These are phyloP conservation scores for Listrodromus nycthemerus DNA, from an alignment of 2,888 invertebrate genomes.

Conservation along the genomic window DNA sequence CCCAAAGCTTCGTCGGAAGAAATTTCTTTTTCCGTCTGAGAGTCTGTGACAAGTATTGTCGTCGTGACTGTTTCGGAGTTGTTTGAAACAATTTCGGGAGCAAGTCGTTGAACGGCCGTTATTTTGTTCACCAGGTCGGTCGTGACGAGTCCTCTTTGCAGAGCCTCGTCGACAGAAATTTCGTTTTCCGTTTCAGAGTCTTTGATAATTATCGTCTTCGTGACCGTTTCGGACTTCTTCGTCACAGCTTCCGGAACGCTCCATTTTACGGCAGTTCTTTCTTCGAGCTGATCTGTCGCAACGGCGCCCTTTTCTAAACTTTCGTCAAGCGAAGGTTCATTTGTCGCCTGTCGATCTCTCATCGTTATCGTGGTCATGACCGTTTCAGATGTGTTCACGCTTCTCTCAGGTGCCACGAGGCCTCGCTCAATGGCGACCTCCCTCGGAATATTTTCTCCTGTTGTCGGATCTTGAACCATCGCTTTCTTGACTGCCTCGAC, in stretches of 20 bases:
- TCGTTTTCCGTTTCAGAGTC: slow-evolving; percentile 84
- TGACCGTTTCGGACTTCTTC: background rate
- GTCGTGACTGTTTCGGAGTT: background rate
- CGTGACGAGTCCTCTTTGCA: slow-evolving; percentile 86
- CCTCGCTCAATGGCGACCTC: slow-evolving; percentile 93
- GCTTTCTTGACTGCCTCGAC: slow-evolving; percentile 87
- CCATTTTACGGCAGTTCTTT: background rate
- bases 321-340: background rate
- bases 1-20: slow-evolving; percentile 87
- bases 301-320: background rate
- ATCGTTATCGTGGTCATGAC: slow-evolving; percentile 70
- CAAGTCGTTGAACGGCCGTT: background rate
- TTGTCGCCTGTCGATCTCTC: slow-evolving; percentile 77
- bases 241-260: background rate
- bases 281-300: background rate
- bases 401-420: slow-evolving; percentile 85
- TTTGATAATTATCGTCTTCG: background rate
- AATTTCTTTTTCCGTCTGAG: slow-evolving; percentile 85
- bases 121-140: slow-evolving; percentile 71
- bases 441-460: slow-evolving; percentile 92
- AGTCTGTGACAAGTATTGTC: background rate
- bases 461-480: slow-evolving; percentile 91
- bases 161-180: slow-evolving; percentile 87
- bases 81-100: background rate
- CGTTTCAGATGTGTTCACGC: slow-evolving; percentile 65